These are phyloP conservation scores for Gadus macrocephalus DNA, from an alignment of 2,113 vertebrate species.

Conservation along the genomic window DNA sequence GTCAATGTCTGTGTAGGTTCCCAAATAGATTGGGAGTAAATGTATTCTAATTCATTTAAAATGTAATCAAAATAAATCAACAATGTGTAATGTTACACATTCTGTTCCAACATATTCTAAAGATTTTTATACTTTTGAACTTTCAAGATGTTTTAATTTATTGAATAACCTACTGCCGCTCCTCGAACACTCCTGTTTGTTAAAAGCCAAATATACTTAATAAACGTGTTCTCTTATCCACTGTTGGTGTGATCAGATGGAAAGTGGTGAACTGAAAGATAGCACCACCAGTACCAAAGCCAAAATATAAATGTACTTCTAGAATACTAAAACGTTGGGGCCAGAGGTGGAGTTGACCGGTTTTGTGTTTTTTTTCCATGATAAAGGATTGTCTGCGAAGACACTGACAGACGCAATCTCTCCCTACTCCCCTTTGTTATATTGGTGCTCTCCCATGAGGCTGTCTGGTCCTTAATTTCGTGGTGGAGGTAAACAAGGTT, in stretches of 20 bases:
- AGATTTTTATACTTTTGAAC: too few species aligned
- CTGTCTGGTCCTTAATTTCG: background rate
- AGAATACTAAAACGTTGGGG: too few species aligned
- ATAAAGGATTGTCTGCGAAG: background rate
- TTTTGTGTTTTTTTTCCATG: background rate
- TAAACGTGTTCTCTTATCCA: too few species aligned
- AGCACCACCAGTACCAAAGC: background rate
- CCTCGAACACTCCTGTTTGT: background rate
- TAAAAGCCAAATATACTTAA: background rate
- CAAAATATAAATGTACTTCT: too few species aligned
- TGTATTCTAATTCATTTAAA: too few species aligned
- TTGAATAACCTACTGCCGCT: too few species aligned
- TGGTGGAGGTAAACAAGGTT: background rate
- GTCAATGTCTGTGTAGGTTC: too few species aligned
- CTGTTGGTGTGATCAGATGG: background rate
- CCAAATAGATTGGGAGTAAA: too few species aligned
- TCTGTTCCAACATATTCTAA: too few species aligned
- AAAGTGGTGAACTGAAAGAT: background rate
- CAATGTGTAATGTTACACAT: too few species aligned
- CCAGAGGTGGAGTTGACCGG: background rate
- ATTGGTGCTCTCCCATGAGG: background rate
- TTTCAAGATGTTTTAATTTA: too few species aligned
- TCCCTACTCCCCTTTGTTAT: background rate
- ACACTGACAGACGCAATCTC: background rate
- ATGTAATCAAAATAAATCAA: too few species aligned